Evolutionary conservation across 2,888 invertebrate genomes (phyloP).

Genomic region (Chorisops tibialis): DNA sequence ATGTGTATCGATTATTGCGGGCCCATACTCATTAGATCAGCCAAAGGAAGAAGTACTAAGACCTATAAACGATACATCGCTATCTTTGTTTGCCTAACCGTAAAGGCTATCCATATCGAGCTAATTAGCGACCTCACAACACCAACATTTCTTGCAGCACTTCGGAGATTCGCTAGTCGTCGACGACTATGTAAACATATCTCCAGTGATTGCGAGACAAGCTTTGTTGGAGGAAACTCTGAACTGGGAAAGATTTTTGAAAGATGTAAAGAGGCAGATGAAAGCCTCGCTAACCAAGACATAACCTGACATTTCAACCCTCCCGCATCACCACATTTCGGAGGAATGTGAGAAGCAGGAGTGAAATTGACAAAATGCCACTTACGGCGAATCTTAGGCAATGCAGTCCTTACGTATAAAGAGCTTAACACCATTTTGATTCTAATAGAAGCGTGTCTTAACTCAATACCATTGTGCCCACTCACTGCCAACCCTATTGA

Average conservation of each 20-base stretch:
- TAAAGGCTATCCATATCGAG: conserved; percentile 33
- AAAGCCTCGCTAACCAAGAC: too few relatives aligned
- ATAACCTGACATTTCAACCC: too few relatives aligned
- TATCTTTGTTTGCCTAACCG: conserved; percentile 37
- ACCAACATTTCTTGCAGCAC: conserved; percentile 37
- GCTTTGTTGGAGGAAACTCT: conserved; percentile 39
- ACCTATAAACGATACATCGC: conserved; percentile 36
- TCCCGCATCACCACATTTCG: too few relatives aligned
- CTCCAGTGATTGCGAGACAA: conserved; percentile 40
- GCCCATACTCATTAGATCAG: conserved; percentile 29
- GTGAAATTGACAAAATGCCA: too few relatives aligned
- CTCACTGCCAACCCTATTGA: too few relatives aligned
- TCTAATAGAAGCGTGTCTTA: too few relatives aligned
- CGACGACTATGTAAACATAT: conserved; percentile 36
- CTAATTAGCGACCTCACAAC: conserved; percentile 30
- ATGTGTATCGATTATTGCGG: conserved; percentile 35
- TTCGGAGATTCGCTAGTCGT: conserved; percentile 37
- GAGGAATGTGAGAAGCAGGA: too few relatives aligned
- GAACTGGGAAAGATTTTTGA: background rate
- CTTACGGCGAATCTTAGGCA: too few relatives aligned
- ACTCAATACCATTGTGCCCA: too few relatives aligned
- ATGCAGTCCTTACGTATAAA: too few relatives aligned
- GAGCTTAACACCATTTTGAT: too few relatives aligned
- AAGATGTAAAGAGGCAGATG: too few relatives aligned
- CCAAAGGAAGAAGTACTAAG: conserved; percentile 30